A percentile compares a stretch with the other conserved stretches of the same genome.
Evolutionary conservation across 2,797 vertebrate species (phyloP).

Genomic region (Rallus crepitans): DNA sequence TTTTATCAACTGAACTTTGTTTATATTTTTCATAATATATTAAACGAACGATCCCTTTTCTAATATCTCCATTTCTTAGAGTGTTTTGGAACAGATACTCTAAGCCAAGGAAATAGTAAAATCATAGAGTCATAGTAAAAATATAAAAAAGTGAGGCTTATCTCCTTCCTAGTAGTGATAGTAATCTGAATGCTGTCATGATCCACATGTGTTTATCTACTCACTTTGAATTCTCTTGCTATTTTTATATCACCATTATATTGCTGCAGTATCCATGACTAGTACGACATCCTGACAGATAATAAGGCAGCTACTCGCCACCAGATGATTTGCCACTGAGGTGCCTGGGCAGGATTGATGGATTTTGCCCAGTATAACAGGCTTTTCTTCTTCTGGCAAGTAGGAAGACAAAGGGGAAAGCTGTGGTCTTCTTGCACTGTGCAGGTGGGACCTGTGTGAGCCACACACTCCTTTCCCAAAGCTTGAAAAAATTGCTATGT

Average conservation of each 20-base stretch:
- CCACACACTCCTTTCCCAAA: background rate
- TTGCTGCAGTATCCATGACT: background rate
- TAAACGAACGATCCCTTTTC: background rate
- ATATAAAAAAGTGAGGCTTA: background rate
- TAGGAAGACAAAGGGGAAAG: fast-evolving
- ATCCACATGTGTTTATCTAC: background rate
- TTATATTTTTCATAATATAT: background rate
- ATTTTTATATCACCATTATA: background rate
- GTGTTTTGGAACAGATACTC: background rate
- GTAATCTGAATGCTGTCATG: background rate
- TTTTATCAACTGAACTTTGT: background rate
- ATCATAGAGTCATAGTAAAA: background rate
- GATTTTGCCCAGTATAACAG: fast-evolving
- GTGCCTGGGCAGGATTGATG: background rate
- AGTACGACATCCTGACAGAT: background rate
- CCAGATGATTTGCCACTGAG: background rate
- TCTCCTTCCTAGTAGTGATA: background rate
- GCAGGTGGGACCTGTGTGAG: background rate
- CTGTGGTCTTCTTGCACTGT: background rate
- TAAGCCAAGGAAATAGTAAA: background rate
- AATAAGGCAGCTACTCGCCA: background rate
- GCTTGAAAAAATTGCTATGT: background rate
- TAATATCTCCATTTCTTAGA: background rate
- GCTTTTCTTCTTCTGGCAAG: background rate
- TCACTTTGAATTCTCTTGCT: background rate